Evolutionary conservation across 1,140 invertebrate genomes (phyloP).

Genomic region (Aphelinus atriplicis): DNA sequence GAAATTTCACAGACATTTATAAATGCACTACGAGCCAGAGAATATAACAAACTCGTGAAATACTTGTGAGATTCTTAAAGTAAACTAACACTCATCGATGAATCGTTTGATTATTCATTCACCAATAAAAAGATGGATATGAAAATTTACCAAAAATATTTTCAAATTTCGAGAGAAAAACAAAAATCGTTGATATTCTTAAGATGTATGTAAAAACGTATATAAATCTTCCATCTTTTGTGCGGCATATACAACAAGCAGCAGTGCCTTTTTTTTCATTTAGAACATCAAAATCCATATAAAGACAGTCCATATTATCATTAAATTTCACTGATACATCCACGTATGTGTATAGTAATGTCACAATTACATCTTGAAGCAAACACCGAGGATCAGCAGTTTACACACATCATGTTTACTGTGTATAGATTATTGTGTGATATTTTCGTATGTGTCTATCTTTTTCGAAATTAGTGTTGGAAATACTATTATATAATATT

Average conservation of each 20-base stretch:
- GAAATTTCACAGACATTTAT: background rate
- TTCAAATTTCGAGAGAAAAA: too few relatives aligned
- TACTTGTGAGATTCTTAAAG: constrained; percentile 9
- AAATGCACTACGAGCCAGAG: too few relatives aligned
- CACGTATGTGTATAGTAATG: background rate
- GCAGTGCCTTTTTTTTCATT: constrained; percentile 33
- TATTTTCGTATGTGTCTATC: background rate
- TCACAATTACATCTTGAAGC: constrained; percentile 19
- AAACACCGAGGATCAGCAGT: constrained; percentile 13
- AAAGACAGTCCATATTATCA: background rate
- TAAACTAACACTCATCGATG: too few relatives aligned
- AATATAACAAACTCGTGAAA: constrained; percentile 9
- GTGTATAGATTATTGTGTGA: constrained; percentile 12
- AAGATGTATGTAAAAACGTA: background rate
- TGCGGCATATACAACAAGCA: constrained; percentile 45
- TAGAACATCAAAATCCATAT: constrained; percentile 13
- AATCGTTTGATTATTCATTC: background rate
- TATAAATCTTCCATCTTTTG: constrained; percentile 16
- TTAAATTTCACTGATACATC: background rate
- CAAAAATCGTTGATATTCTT: too few relatives aligned
- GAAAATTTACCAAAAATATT: background rate
- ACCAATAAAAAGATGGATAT: background rate
- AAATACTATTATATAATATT: too few relatives aligned
- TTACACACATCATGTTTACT: constrained; percentile 1
- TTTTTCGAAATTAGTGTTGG: background rate